phyloP scores from a whole-genome alignment of 2,113 vertebrate species.

The Ochotona princeps region DNA sequence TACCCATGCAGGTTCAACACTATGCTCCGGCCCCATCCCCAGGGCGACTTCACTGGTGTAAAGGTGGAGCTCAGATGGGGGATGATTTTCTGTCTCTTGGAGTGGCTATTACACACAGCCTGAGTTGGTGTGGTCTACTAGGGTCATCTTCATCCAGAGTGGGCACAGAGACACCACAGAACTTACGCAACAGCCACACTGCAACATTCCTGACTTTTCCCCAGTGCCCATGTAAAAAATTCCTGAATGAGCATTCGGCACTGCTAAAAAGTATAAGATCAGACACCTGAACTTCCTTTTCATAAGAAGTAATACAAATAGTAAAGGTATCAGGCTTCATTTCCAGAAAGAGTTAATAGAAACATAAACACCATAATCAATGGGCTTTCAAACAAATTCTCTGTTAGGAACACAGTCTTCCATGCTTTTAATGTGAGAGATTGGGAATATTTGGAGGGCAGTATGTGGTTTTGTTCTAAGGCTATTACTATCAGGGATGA shows the following conservation, averaged over 20 bases:
- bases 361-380: neutral
- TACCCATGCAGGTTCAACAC: neutral
- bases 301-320: neutral
- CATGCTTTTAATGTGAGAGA: neutral
- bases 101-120: neutral
- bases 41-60: neutral
- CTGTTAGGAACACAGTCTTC: neutral
- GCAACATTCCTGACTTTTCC: neutral
- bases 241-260: neutral
- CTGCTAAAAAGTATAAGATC: neutral
- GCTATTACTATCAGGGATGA: neutral
- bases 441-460: neutral
- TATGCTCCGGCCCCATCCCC: rapidly evolving
- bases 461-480: conserved; percentile 34
- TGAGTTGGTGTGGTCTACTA: neutral
- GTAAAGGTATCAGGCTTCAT: conserved; percentile 11
- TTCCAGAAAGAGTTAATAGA: neutral
- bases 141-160: neutral
- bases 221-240: neutral
- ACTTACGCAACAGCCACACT: neutral
- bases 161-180: neutral
- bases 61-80: neutral
- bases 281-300: neutral
- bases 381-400: neutral
- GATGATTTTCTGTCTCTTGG: neutral